Evolutionary conservation across 2,888 invertebrate genomes (phyloP).

Genomic region (Emmelina monodactyla): DNA sequence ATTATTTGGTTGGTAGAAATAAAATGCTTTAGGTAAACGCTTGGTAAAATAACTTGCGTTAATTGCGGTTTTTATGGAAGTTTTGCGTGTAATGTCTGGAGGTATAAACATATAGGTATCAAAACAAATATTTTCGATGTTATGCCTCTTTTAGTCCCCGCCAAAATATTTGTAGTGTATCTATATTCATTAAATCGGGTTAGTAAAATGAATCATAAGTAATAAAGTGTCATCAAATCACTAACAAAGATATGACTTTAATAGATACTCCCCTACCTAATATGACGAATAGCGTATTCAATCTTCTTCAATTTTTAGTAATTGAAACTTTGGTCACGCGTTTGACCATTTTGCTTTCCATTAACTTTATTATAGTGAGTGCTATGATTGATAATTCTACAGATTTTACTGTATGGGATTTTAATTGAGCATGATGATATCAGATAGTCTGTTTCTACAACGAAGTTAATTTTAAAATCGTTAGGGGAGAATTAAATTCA

Average conservation of each 20-base stretch:
- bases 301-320: conserved; percentile 44
- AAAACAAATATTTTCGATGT: no score
- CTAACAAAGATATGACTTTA: conserved; percentile 54
- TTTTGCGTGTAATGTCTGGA: conserved; percentile 45
- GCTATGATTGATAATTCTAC: conserved; percentile 11
- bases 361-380: conserved; percentile 29
- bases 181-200: no score
- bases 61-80: conserved; percentile 55
- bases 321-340: conserved; percentile 33
- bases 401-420: no score
- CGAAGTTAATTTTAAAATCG: no score
- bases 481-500: no score
- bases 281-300: conserved; percentile 20
- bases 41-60: conserved; percentile 51
- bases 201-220: neutral
- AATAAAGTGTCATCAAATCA: conserved; percentile 39
- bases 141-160: no score
- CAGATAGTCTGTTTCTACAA: no score
- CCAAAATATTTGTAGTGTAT: no score
- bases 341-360: conserved; percentile 25
- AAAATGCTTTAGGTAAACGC: no score
- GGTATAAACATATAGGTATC: no score
- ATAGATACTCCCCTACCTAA: conserved; percentile 36
- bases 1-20: no score
- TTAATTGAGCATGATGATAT: no score